Percentiles rank a stretch among this genome's conserved stretches.
Conservation (phyloP, 2,113 vertebrate genomes). For the Lophotis ruficrista region DNA sequence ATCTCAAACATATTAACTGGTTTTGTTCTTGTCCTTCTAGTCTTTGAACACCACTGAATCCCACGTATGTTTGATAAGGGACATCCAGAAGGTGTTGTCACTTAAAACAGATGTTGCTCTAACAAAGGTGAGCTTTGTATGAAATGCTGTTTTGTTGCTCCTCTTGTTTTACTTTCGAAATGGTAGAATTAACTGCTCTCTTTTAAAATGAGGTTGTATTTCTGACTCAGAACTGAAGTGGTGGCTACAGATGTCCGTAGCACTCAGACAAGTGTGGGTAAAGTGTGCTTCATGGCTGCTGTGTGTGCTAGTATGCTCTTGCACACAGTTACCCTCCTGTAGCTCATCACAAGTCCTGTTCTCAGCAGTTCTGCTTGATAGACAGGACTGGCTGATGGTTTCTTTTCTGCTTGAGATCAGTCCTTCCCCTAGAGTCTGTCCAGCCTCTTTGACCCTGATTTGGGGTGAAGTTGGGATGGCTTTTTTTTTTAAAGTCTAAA, state of each 20-base stretch:
- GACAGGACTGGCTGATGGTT: neutral
- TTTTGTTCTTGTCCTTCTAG: constrained; percentile 62
- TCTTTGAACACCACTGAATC: constrained; percentile 86
- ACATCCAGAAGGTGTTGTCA: constrained; percentile 83
- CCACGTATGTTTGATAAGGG: constrained; percentile 89
- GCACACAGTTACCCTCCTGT: neutral
- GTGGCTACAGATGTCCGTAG: neutral
- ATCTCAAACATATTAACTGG: neutral
- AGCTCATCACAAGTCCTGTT: neutral
- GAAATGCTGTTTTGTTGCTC: neutral
- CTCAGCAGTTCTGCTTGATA: neutral
- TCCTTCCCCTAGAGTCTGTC: neutral
- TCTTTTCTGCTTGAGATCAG: neutral
- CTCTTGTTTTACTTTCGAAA: neutral
- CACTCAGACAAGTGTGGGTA: neutral
- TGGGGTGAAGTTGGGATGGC: neutral
- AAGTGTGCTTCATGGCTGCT: neutral
- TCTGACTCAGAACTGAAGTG: neutral
- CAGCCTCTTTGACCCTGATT: neutral
- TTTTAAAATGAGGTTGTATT: neutral
- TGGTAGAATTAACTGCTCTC: neutral
- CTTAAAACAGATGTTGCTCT: constrained; percentile 85
- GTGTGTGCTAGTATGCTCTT: neutral
- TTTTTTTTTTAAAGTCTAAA: neutral
- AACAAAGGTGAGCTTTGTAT: constrained; percentile 85